Evolutionary conservation across 2,888 invertebrate species (phyloP).

Genomic region (Amphipoea lucens): DNA sequence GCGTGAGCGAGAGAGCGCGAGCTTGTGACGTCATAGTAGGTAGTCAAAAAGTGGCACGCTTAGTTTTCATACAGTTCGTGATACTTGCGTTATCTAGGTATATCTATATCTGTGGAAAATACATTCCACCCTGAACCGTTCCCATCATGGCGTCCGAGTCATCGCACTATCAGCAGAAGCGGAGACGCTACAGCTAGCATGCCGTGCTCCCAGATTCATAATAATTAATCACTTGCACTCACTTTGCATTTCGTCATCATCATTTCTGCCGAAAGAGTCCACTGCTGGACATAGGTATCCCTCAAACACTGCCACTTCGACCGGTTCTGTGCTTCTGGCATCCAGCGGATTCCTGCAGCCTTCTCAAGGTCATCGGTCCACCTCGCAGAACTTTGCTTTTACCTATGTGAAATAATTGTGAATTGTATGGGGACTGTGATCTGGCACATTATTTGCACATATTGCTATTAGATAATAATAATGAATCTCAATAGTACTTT

Average conservation of each 20-base stretch:
- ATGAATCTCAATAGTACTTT: neutral
- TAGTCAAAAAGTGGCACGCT: too few relatives aligned
- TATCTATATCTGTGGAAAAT: neutral
- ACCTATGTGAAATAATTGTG: neutral
- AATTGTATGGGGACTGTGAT: neutral
- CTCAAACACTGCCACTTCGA: neutral
- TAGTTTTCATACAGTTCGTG: too few relatives aligned
- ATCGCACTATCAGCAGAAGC: neutral
- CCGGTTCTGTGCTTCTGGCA: neutral
- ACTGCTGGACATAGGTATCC: neutral
- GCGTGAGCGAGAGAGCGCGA: too few relatives aligned
- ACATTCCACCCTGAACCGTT: neutral
- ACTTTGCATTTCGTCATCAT: neutral
- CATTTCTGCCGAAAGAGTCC: neutral
- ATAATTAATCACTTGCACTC: neutral
- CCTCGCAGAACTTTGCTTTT: neutral
- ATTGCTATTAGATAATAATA: neutral
- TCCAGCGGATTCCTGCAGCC: neutral
- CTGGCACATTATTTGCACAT: neutral
- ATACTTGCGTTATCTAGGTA: too few relatives aligned
- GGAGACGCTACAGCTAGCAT: neutral
- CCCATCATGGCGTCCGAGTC: neutral
- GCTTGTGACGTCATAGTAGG: too few relatives aligned
- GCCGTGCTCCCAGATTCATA: neutral
- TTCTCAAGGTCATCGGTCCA: neutral